Evolutionary conservation across 2,113 vertebrate species (phyloP), one percentile per base, ranked within the genome.

Genomic region (Hydropotes inermis): DNA sequence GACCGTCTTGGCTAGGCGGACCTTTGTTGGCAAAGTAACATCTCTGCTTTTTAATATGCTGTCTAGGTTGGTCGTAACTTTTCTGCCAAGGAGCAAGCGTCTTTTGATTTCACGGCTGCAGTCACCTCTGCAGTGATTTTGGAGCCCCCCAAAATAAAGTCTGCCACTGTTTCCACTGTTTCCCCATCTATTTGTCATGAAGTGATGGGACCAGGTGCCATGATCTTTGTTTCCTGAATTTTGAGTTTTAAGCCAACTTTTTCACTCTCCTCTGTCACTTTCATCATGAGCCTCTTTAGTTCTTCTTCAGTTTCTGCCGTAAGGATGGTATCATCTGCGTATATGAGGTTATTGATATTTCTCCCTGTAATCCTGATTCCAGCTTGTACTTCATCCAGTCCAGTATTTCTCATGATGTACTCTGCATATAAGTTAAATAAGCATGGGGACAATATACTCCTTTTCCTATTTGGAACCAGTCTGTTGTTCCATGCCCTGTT

Each of bases 401-500:
- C 17, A 67, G 33, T 9, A 36, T 67, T 36, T 67, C 33, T 36
- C 33, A 67, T 67, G 64, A 67, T 36, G 33, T 67, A 36, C 64
- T 36, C 17, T 67, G 33, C 64, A 67, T 67, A 36, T 36, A 67
- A 67, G 64, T 67, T 36, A 67, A 67, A 36, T 67, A 36, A 21
- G 17, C 64, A 36, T 9, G n/a, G 33, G n/a, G 64, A 36, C 64
- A 67, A 36, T 67, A n/a, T 67, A 67, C 33, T 67, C 33, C 64
- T n/a, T 67, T 21, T 2, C 4, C 8, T 36, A 21, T 67, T 67
- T 67, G 33, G 33, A 67, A 36, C 64, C 64, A 67, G 64, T 67
- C 64, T 36, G 64, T n/a, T 36, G 33, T 67, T 21, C 9, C 64
- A 36, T 19, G 17, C 1, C 33, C 0, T 0, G 17, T 36, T 67